Evolutionary conservation across 2,888 invertebrate species (phyloP), one percentile per base, ranked within the genome.

Genomic region (Scaptomyza cyrtandrae): DNA sequence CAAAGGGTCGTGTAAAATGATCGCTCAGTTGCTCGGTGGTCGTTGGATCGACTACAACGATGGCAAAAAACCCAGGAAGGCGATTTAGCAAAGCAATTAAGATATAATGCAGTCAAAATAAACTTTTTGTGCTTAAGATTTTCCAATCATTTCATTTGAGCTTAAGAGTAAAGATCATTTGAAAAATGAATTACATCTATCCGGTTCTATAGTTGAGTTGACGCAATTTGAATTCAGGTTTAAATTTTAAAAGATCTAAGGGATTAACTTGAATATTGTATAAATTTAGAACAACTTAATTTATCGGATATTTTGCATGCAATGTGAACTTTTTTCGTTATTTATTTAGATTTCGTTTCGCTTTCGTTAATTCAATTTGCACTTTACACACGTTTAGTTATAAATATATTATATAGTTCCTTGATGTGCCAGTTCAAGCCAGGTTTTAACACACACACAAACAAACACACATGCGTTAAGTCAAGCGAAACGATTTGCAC

Each of bases 401-500:
- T 57, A 37, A 1, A 35, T 3, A 35, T 19, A 13, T 2, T 16
- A 19, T 19, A 19, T 35, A 49, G 49, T 11, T 46, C 45, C 41
- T 19, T 19, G 49, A 29, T 44, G 35, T 50, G 48, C 45, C 37
- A n/a, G n/a, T 43, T 54, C 43, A 64, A 64, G 10, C 55, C 44
- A 54, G 53, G 35, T 67, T 41, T 6, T 41, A 31, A 52, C 16
- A 53, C 43, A 54, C 49, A 19, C 33, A 31, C 33, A 52, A n/a
- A 53, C 43, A 54, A 44, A 19, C 33, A 31, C 33, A 37, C 33
- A 46, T 43, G 49, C 57, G 29, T 55, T 58, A 43, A 48, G 54
- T 50, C 62, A 68, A 59, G 75, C 78, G 59, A 49, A 76, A 60
- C 76, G 31, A 60, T 59, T 65, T 58, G 16, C 54, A 71, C 45